Percentiles rank a stretch among this genome's conserved stretches.
These are phyloP conservation scores for Loripinus fragilis DNA, from an alignment of 2,888 invertebrate genomes.

Conservation along the genomic window DNA sequence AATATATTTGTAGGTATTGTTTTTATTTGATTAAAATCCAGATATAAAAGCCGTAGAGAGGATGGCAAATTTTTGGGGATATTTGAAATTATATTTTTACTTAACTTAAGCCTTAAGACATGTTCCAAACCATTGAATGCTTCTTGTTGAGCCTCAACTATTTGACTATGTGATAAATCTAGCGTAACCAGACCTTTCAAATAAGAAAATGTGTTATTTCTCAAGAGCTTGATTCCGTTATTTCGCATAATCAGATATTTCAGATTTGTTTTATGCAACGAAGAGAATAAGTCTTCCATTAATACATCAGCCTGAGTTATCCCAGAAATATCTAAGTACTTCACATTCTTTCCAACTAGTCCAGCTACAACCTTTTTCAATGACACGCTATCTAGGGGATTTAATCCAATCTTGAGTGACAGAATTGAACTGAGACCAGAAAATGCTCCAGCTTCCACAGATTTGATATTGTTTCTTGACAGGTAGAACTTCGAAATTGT, in stretches of 20 bases:
- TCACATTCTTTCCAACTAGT: conserved; percentile 55
- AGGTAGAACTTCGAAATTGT: conserved; percentile 61
- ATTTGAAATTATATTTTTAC: conserved; percentile 59
- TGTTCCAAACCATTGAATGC: conserved; percentile 67
- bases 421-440: conserved; percentile 52
- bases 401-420: conserved; percentile 70
- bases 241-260: conserved; percentile 64
- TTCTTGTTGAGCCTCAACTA: conserved; percentile 45
- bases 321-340: conserved; percentile 68
- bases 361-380: conserved; percentile 61
- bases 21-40: conserved; percentile 87
- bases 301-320: conserved; percentile 62
- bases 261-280: conserved; percentile 61
- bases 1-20: conserved; percentile 91
- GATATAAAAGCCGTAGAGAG: conserved; percentile 58
- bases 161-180: conserved; percentile 63
- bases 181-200: conserved; percentile 61
- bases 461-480: conserved; percentile 63
- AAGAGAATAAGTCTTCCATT: conserved; percentile 62
- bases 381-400: conserved; percentile 62
- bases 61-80: conserved; percentile 68
- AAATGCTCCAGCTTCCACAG: conserved; percentile 60
- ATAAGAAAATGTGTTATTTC: conserved; percentile 59
- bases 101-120: conserved; percentile 61
- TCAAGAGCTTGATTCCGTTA: conserved; percentile 62